Evolutionary conservation across 2,888 invertebrate genomes (phyloP).

Genomic region (Chaetoderma sp.): DNA sequence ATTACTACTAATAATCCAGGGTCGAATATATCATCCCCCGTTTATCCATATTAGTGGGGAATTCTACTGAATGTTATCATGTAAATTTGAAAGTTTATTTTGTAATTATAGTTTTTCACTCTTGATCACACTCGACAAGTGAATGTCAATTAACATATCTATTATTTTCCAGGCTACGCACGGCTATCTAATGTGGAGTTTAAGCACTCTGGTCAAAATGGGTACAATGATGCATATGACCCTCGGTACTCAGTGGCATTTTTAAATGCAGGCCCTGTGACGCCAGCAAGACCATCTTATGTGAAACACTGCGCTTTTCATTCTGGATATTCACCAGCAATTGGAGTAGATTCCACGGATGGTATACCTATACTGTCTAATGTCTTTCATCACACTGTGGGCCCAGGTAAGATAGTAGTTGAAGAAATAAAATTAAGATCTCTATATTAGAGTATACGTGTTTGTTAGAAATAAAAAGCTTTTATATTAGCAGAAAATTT

Average conservation of each 20-base stretch:
- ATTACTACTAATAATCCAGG: too few relatives aligned
- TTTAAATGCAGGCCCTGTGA: conserved; percentile 44
- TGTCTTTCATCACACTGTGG: conserved; percentile 55
- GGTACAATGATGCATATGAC: conserved; percentile 50
- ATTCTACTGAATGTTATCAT: too few relatives aligned
- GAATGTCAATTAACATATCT: too few relatives aligned
- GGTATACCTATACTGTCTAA: conserved; percentile 52
- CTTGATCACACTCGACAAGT: too few relatives aligned
- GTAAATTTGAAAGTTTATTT: too few relatives aligned
- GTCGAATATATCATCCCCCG: too few relatives aligned
- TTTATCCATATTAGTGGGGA: too few relatives aligned
- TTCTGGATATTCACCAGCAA: conserved; percentile 52
- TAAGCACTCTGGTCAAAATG: conserved; percentile 57
- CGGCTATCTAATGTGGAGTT: conserved; percentile 59
- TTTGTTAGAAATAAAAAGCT: too few relatives aligned
- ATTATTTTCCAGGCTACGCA: conserved; percentile 50
- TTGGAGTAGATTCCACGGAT: conserved; percentile 52
- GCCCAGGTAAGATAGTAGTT: conserved; percentile 48
- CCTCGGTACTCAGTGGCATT: conserved; percentile 56
- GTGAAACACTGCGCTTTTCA: conserved; percentile 54
- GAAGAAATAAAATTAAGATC: background rate
- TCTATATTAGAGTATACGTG: too few relatives aligned
- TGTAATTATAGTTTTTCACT: too few relatives aligned
- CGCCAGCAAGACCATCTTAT: conserved; percentile 44
- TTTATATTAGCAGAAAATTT: too few relatives aligned